phyloP scores from a whole-genome alignment of 1,140 invertebrate species.

The Melipona quadrifasciata region DNA sequence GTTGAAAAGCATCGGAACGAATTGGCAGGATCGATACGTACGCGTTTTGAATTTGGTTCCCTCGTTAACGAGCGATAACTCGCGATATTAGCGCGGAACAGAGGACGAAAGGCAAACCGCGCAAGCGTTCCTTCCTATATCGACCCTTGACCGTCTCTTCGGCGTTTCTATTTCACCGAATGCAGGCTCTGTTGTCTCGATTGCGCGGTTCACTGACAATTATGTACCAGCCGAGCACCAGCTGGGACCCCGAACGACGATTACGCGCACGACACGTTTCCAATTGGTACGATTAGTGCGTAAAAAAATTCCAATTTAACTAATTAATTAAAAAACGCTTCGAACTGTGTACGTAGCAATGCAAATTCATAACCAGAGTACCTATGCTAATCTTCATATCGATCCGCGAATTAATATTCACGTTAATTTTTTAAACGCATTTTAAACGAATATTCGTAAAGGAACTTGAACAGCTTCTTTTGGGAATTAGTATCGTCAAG shows the following conservation, averaged over 20 bases:
- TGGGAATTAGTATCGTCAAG: neutral
- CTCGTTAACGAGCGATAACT: slow-evolving; percentile 41
- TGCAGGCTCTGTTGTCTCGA: slow-evolving; percentile 14
- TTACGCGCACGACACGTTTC: neutral
- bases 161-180: slow-evolving; percentile 31
- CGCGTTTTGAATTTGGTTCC: slow-evolving; percentile 2
- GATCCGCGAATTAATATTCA: too few species aligned
- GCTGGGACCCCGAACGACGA: neutral
- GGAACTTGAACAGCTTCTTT: neutral
- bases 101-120: slow-evolving; percentile 56
- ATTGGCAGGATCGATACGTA: neutral
- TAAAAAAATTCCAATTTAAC: too few species aligned
- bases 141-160: slow-evolving; percentile 56
- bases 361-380: too few species aligned
- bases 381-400: too few species aligned
- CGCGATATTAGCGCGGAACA: slow-evolving; percentile 50
- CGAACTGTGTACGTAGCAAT: too few species aligned
- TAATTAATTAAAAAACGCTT: too few species aligned
- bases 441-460: neutral
- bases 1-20: neutral
- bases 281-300: neutral
- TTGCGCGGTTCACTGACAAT: slow-evolving; percentile 39
- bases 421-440: too few species aligned
- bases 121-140: slow-evolving; percentile 64
- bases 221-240: neutral